phyloP scores from a whole-genome alignment of 2,888 invertebrate species.

The Drosophila greeni region DNA sequence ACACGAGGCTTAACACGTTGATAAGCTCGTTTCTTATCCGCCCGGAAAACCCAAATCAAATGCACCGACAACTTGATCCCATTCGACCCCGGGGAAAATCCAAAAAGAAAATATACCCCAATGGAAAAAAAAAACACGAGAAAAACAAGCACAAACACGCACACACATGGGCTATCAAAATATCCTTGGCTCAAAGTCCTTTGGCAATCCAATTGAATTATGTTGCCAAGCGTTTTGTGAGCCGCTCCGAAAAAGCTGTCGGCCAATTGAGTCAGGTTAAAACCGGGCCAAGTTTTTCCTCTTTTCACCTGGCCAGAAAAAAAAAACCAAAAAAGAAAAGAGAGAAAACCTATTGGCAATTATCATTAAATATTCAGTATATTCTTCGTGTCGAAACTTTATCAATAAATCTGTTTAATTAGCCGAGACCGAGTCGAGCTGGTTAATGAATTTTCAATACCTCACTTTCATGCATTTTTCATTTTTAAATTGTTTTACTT shows the following conservation, averaged over 20 bases:
- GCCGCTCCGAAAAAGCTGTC: constrained; percentile 52
- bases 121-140: background rate
- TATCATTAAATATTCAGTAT: constrained; percentile 40
- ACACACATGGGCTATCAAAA: constrained; percentile 42
- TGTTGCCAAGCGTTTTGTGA: constrained; percentile 53
- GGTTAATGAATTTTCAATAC: constrained; percentile 48
- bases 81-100: constrained; percentile 22
- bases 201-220: constrained; percentile 67
- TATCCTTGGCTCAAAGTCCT: constrained; percentile 41
- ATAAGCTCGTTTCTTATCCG: constrained; percentile 41
- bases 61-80: constrained; percentile 57
- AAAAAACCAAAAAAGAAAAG: background rate
- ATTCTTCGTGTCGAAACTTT: constrained; percentile 32
- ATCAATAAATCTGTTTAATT: constrained; percentile 61
- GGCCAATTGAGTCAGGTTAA: constrained; percentile 52
- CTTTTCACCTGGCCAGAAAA: background rate
- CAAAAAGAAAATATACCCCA: constrained; percentile 22
- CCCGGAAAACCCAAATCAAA: constrained; percentile 49
- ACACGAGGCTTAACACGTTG: constrained; percentile 37
- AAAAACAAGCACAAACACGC: constrained; percentile 7
- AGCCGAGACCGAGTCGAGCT: constrained; percentile 29
- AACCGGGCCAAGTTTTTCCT: constrained; percentile 9
- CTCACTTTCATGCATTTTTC: constrained; percentile 10
- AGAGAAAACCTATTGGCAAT: background rate
- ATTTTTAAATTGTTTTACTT: constrained; percentile 9